These are phyloP conservation scores for Seladonia tumulorum DNA, from an alignment of 2,888 invertebrate genomes.

Conservation along the genomic window DNA sequence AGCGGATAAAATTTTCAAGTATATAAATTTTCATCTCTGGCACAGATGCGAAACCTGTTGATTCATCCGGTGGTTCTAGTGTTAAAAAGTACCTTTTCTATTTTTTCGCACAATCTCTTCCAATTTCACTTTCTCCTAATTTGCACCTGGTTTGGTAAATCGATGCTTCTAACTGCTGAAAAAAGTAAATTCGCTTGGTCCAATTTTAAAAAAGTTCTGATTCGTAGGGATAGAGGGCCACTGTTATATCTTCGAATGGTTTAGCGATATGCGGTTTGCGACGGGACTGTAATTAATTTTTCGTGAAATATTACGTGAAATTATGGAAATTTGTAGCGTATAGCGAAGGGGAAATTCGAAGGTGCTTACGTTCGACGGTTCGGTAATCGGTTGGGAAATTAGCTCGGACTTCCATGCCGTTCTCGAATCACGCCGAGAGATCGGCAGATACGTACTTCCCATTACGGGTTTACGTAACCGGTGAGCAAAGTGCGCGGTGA, in stretches of 20 bases:
- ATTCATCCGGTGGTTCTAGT: too few relatives aligned
- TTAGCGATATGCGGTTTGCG: too few relatives aligned
- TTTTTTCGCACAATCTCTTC: too few relatives aligned
- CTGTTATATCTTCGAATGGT: background rate
- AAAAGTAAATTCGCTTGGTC: background rate
- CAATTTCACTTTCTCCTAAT: too few relatives aligned
- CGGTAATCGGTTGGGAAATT: background rate
- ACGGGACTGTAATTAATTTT: background rate
- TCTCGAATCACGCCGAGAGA: conserved; percentile 12
- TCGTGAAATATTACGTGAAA: background rate
- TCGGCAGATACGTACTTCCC: conserved; percentile 13
- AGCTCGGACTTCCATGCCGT: background rate
- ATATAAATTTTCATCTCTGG: too few relatives aligned
- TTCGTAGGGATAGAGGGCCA: background rate
- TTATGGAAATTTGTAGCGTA: background rate
- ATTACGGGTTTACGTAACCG: conserved; percentile 35
- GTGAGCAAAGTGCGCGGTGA: background rate
- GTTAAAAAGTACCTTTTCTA: too few relatives aligned
- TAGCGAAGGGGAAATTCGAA: conserved; percentile 15
- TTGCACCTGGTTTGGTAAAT: background rate
- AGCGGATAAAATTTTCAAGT: too few relatives aligned
- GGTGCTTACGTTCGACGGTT: background rate
- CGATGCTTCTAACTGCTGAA: too few relatives aligned
- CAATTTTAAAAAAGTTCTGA: background rate
- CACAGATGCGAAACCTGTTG: too few relatives aligned